Evolutionary conservation across 2,888 invertebrate species (phyloP), one percentile per base, ranked within the genome.

Genomic region (Atrina japonica): DNA sequence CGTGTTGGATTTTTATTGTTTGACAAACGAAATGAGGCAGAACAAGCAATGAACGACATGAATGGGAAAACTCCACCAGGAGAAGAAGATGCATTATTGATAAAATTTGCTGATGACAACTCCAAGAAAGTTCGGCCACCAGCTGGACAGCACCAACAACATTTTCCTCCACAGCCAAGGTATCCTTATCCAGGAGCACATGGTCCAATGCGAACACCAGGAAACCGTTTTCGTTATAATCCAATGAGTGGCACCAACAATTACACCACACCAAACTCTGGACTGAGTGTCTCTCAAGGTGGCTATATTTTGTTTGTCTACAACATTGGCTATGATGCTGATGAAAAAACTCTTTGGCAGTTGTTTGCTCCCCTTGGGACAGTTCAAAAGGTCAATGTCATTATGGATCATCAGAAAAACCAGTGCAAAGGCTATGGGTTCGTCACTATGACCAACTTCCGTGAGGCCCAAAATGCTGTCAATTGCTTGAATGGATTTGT

Each of bases 1-100:
- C 97, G 97, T 53, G 96, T 97, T 63, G 98, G 97, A 18, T 98
- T 97, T 92, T 96, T 91, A 49, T 78, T 91, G 21, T 97, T 93
- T 89, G 95, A 96, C 84, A 95, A 95, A 86, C 93, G 96, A 66
- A 95, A 96, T 88, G 96, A 97, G 90, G 97, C 97, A 23, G 95
- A 96, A 88, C 95, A 95, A 82, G 97, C 97, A 71, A 97, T 97
- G 87, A 94, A 94, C 55, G 94, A 94, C 76, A 91, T 97, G 80
- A 96, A 97, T 90, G 90, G 91, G 16, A 96, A 96, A 80, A 94
- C 94, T 75, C 94, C 96, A 91, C 94, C 96, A 61, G 96, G 96
- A 78, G 95, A 95, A 72, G 94, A 94, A 74, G 95, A 96, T 88
- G 95, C 96, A 25, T 92, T 98, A 52, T 93, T 94, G 78, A 96